These are phyloP conservation scores for Lycocorax pyrrhopterus DNA, from an alignment of 2,113 vertebrate genomes.

Conservation along the genomic window DNA sequence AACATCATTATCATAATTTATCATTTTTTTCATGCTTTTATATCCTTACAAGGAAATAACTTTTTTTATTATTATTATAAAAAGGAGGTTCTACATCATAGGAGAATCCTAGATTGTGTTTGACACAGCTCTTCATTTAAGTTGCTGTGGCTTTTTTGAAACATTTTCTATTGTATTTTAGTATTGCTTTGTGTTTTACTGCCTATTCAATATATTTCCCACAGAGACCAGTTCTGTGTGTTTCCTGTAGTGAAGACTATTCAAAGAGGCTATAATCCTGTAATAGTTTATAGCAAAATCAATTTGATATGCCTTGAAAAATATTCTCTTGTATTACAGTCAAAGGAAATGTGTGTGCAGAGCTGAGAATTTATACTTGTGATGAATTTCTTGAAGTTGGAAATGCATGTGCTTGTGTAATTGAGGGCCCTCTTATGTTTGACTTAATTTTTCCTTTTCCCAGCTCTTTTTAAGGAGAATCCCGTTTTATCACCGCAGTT, in stretches of 20 bases:
- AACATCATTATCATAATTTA: not conserved
- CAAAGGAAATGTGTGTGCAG: slow-evolving; percentile 1
- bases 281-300: slow-evolving; percentile 51
- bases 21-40: not conserved
- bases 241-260: slow-evolving; percentile 35
- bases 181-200: slow-evolving; percentile 33
- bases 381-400: not conserved
- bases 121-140: not conserved
- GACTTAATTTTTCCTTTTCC: not conserved
- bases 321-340: not conserved
- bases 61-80: not conserved
- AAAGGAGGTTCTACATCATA: no score
- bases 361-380: slow-evolving; percentile 15
- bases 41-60: not conserved
- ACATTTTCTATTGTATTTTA: not conserved
- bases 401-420: not conserved
- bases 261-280: slow-evolving; percentile 28
- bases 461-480: not conserved
- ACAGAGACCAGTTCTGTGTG: not conserved
- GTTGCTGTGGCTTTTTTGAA: not conserved
- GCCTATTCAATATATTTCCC: slow-evolving; percentile 28
- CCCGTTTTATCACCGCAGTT: not conserved
- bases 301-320: slow-evolving; percentile 31
- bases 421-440: not conserved
- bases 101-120: no score